Evolutionary conservation across 2,888 invertebrate species (phyloP).

Genomic region (Tricholauxania praeusta): DNA sequence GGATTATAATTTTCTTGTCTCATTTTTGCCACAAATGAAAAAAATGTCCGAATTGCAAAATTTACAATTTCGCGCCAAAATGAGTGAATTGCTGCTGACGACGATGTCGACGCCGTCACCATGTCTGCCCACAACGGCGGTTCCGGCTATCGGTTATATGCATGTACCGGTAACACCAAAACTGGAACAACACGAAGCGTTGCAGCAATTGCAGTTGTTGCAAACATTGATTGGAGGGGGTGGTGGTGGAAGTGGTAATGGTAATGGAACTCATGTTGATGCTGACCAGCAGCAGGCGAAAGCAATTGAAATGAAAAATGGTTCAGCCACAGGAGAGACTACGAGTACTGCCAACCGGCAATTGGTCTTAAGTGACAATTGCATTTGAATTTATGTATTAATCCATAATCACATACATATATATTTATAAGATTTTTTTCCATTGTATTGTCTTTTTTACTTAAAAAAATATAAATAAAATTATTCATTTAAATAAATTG

Average conservation of each 20-base stretch:
- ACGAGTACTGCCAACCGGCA: conserved; percentile 52
- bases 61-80: conserved; percentile 58
- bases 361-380: conserved; percentile 50
- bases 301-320: background rate
- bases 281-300: background rate
- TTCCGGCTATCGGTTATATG: no score
- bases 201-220: background rate
- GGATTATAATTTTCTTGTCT: conserved; percentile 61
- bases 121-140: no score
- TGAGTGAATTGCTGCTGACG: conserved; percentile 58
- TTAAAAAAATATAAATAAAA: no score
- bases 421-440: conserved; percentile 2
- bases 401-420: background rate
- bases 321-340: conserved; percentile 28
- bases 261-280: background rate
- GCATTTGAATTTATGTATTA: background rate
- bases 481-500: no score
- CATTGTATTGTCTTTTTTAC: background rate
- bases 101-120: conserved; percentile 49
- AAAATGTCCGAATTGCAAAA: conserved; percentile 60
- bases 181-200: background rate
- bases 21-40: conserved; percentile 62
- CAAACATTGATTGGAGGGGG: background rate
- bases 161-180: conserved; percentile 20
- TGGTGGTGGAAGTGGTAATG: no score